phyloP scores from a whole-genome alignment of 2,888 invertebrate genomes.

The Epistrophella euchroma region DNA sequence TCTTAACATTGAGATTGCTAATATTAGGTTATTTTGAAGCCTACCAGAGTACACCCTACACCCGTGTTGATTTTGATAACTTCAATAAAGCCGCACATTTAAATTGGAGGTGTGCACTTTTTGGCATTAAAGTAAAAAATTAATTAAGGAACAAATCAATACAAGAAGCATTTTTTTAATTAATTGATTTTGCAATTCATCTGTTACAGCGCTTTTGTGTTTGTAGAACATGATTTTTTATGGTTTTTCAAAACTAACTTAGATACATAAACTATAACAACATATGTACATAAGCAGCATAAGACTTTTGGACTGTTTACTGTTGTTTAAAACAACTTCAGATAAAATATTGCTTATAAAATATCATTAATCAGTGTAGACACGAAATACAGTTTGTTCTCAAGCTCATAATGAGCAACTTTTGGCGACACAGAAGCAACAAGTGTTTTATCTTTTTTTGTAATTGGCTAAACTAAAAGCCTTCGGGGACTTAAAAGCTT shows the following conservation, averaged over 20 bases:
- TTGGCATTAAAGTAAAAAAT: conserved; percentile 1
- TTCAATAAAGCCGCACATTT: conserved; percentile 6
- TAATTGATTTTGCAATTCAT: conserved; percentile 16
- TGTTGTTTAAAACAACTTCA: neutral
- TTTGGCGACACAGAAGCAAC: conserved; percentile 36
- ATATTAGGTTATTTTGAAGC: neutral
- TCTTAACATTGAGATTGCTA: conserved; percentile 9
- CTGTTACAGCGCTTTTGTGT: too few species aligned
- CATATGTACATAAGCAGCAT: neutral
- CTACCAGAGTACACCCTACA: neutral
- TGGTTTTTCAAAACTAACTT: neutral
- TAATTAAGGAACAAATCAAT: neutral
- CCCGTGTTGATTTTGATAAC: neutral
- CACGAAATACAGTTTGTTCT: conserved; percentile 12
- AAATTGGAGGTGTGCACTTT: conserved; percentile 1
- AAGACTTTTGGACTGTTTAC: neutral
- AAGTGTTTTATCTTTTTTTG: conserved; percentile 38
- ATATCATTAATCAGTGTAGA: conserved; percentile 30
- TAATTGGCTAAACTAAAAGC: conserved; percentile 23
- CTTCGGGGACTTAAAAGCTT: conserved; percentile 3
- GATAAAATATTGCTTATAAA: conserved; percentile 15
- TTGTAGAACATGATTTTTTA: neutral
- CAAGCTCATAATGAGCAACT: conserved; percentile 31
- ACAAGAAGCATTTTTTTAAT: neutral
- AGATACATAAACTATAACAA: neutral